These are phyloP conservation scores for Cyphomyrmex costatus DNA, from an alignment of 1,140 invertebrate genomes.

Conservation along the genomic window DNA sequence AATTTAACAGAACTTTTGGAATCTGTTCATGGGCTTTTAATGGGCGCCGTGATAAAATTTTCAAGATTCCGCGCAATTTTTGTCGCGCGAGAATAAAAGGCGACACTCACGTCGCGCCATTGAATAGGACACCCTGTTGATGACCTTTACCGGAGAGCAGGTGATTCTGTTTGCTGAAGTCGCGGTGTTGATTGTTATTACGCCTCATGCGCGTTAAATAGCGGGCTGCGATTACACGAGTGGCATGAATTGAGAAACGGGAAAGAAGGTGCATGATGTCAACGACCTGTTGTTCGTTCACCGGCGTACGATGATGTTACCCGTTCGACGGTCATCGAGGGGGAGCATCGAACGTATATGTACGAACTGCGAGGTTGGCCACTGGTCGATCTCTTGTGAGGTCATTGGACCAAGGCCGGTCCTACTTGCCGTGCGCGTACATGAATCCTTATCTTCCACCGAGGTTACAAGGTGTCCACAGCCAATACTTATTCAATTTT, in stretches of 20 bases:
- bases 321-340: constrained; percentile 50
- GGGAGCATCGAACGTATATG: constrained; percentile 61
- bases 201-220: constrained; percentile 45
- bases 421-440: constrained; percentile 74
- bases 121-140: not conserved
- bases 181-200: constrained; percentile 8
- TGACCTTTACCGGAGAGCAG: not conserved
- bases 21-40: not conserved
- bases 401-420: constrained; percentile 82
- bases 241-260: constrained; percentile 42
- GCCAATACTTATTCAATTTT: constrained; percentile 51
- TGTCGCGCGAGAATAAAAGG: not conserved
- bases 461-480: constrained; percentile 19
- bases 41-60: not conserved
- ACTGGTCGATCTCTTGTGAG: constrained; percentile 72
- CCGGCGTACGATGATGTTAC: constrained; percentile 17
- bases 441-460: constrained; percentile 21
- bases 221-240: constrained; percentile 35
- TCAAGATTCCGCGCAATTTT: not conserved
- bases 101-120: too few relatives aligned
- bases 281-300: constrained; percentile 55
- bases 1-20: not conserved
- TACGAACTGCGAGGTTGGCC: constrained; percentile 53
- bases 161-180: not conserved
- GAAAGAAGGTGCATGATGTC: constrained; percentile 43